A percentile compares a stretch with the other conserved stretches of the same genome.
Conservation (phyloP, 2,888 invertebrate species). For the Drosophila niveifrons region DNA sequence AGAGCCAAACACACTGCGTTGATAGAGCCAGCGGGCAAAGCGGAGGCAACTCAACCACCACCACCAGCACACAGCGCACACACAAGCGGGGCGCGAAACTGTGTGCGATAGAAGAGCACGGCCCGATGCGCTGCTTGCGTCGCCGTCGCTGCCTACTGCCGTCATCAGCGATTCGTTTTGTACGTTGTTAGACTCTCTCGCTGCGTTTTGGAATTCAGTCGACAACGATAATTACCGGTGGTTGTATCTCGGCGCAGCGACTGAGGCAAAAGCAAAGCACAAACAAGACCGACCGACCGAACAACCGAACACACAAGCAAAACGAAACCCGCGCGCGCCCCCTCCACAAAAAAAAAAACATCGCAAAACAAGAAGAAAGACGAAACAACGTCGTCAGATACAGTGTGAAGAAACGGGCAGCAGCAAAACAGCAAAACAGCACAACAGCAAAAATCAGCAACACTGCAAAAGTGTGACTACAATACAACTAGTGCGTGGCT, state of each 20-base stretch:
- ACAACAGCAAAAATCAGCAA: slow-evolving; percentile 9
- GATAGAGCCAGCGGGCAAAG: slow-evolving; percentile 35
- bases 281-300: slow-evolving; percentile 15
- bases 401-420: slow-evolving; percentile 9
- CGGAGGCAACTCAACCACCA: slow-evolving; percentile 55
- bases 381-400: slow-evolving; percentile 15
- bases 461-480: slow-evolving; percentile 12
- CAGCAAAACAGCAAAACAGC: slow-evolving; percentile 2
- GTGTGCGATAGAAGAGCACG: slow-evolving; percentile 54
- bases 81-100: background rate
- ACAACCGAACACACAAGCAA: slow-evolving; percentile 10
- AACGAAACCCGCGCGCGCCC: slow-evolving; percentile 38
- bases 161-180: slow-evolving; percentile 76
- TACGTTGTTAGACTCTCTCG: slow-evolving; percentile 82
- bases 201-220: slow-evolving; percentile 84
- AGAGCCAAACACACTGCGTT: slow-evolving; percentile 21
- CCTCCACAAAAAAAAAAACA: background rate
- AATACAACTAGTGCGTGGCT: slow-evolving; percentile 7
- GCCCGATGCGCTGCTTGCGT: slow-evolving; percentile 54
- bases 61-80: slow-evolving; percentile 8
- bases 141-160: slow-evolving; percentile 55
- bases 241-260: slow-evolving; percentile 82
- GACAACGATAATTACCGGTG: slow-evolving; percentile 85
- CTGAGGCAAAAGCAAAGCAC: slow-evolving; percentile 45
- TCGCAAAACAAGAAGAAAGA: background rate